Evolutionary conservation across 1,140 invertebrate species (phyloP).

Genomic region (Saccostrea cuccullata): DNA sequence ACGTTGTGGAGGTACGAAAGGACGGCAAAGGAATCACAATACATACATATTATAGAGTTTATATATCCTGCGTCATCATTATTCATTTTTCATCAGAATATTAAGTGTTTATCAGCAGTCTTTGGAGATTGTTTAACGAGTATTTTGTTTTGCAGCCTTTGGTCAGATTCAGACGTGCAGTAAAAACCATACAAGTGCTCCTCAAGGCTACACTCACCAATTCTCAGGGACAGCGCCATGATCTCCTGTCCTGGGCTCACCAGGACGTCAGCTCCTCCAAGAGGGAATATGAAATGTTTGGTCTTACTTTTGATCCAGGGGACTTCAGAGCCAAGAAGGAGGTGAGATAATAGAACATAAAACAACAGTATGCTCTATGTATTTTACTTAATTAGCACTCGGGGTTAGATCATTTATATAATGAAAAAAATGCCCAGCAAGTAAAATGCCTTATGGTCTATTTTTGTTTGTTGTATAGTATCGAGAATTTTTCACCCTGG

Average conservation of each 20-base stretch:
- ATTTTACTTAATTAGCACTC: not conserved
- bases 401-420: too few relatives aligned
- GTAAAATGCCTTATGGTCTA: too few relatives aligned
- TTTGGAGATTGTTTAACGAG: too few relatives aligned
- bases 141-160: constrained; percentile 66
- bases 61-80: too few relatives aligned
- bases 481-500: not conserved
- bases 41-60: too few relatives aligned
- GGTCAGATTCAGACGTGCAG: constrained; percentile 64
- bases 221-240: constrained; percentile 55
- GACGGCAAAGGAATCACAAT: too few relatives aligned
- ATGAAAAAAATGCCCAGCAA: too few relatives aligned
- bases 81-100: too few relatives aligned
- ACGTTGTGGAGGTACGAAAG: constrained; percentile 39
- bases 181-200: constrained; percentile 62
- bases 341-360: constrained; percentile 53
- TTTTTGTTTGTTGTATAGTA: not conserved
- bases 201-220: constrained; percentile 63
- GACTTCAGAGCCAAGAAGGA: constrained; percentile 67
- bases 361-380: not conserved
- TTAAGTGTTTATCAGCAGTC: too few relatives aligned
- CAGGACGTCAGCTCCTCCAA: constrained; percentile 64
- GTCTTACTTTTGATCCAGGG: constrained; percentile 68
- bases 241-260: constrained; percentile 66
- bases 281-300: constrained; percentile 64